These are phyloP conservation scores for Hypocryptadius cinnamomeus DNA, from an alignment of 2,113 vertebrate species.

Conservation along the genomic window DNA sequence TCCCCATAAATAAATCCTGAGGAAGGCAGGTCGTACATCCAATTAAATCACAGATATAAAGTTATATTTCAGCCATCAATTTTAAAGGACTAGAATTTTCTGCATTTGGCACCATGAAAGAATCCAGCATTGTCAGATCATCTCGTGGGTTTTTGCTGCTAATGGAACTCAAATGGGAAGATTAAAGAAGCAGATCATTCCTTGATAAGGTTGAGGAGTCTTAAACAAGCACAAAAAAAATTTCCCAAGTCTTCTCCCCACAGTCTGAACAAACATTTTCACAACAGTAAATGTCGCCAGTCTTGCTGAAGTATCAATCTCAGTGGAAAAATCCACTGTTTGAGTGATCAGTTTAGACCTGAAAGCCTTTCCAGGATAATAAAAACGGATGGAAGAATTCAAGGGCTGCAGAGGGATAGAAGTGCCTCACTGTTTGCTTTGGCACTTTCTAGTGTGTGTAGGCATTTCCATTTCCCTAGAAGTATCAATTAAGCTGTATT, in stretches of 20 bases:
- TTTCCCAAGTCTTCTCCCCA: neutral
- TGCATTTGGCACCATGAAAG: neutral
- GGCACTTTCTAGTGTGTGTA: neutral
- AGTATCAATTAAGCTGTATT: conserved; percentile 49
- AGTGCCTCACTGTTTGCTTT: conserved; percentile 43
- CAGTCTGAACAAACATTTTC: conserved; percentile 11
- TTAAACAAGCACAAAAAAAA: neutral
- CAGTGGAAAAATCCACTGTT: conserved; percentile 39
- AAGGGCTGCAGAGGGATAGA: neutral
- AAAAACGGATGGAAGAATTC: conserved; percentile 58
- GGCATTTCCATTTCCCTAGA: conserved; percentile 55
- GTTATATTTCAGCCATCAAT: neutral
- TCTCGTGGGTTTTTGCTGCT: neutral
- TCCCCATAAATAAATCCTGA: neutral
- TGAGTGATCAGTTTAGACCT: conserved; percentile 27
- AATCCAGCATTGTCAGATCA: neutral
- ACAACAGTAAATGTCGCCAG: neutral
- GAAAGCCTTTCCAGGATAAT: conserved; percentile 35
- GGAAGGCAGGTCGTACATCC: neutral
- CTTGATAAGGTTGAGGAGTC: neutral
- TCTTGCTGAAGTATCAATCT: neutral
- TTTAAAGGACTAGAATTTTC: neutral
- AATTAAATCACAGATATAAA: conserved; percentile 1
- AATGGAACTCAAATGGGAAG: neutral
- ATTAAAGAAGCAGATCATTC: neutral